These are phyloP conservation scores for Climacteris rufus DNA, from an alignment of 2,113 vertebrate genomes.

Conservation along the genomic window DNA sequence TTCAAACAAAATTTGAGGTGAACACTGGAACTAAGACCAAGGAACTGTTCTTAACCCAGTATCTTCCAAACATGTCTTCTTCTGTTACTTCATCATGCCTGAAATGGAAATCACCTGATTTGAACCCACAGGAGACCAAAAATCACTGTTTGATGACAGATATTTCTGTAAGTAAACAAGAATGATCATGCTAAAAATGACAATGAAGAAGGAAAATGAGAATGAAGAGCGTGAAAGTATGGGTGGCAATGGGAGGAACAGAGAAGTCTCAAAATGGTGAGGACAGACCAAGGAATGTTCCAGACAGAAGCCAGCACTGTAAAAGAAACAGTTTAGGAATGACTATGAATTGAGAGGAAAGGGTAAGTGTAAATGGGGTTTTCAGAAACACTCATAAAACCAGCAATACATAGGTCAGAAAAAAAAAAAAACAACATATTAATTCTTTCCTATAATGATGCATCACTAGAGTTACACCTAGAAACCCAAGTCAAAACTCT, in stretches of 20 bases:
- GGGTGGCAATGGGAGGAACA: background rate
- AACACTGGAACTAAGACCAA: background rate
- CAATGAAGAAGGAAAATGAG: background rate
- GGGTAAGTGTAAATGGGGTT: background rate
- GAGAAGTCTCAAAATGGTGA: background rate
- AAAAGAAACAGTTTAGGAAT: background rate
- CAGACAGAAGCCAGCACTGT: background rate
- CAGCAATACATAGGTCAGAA: background rate
- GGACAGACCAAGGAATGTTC: background rate
- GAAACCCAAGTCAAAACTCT: background rate
- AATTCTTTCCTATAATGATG: background rate
- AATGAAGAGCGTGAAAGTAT: background rate
- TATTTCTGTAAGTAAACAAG: background rate
- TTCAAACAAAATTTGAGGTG: background rate
- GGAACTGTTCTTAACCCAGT: background rate
- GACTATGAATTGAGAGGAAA: background rate
- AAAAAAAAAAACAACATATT: background rate
- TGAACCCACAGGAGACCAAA: background rate
- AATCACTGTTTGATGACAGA: background rate
- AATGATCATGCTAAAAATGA: background rate
- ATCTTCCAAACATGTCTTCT: background rate
- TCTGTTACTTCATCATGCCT: background rate
- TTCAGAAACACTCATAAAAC: background rate
- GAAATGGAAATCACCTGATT: background rate
- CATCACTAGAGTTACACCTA: background rate